Evolutionary conservation across 2,888 invertebrate species (phyloP).

Genomic region (Tetanocera ferruginea): DNA sequence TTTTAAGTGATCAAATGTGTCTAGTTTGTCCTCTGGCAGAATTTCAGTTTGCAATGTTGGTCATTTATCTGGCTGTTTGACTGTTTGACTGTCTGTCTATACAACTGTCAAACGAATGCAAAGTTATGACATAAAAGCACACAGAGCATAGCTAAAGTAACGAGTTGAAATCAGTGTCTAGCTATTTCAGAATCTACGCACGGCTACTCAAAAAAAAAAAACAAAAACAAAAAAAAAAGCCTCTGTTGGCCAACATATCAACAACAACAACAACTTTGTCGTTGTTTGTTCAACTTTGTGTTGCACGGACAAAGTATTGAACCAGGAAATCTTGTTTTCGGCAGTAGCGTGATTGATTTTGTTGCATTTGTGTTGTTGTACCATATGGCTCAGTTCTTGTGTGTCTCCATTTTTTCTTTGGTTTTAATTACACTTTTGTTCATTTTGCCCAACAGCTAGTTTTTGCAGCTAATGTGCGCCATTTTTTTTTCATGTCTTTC

Average conservation of each 20-base stretch:
- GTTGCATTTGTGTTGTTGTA: not conserved
- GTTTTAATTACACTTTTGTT: not conserved
- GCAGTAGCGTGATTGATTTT: not conserved
- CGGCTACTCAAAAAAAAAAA: no score
- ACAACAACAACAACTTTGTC: no score
- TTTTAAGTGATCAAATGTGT: no score
- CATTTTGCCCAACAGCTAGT: not conserved
- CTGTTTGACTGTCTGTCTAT: not conserved
- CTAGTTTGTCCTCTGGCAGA: no score
- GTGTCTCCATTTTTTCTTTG: no score
- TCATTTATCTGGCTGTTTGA: not conserved
- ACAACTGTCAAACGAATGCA: not conserved
- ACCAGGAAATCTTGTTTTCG: constrained; percentile 10
- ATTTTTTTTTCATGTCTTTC: not conserved
- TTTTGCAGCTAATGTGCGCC: not conserved
- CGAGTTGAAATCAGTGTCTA: no score
- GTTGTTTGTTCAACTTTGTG: not conserved
- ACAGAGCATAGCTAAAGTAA: no score
- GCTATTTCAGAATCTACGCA: no score
- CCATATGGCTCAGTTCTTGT: not conserved
- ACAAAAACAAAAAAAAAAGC: no score
- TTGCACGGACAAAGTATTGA: not conserved
- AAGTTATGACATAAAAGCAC: no score
- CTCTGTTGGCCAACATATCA: no score
- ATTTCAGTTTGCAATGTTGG: no score